Base-by-base conservation (phyloP, 2,113 vertebrate species). In the Henicopernis longicauda region DNA sequence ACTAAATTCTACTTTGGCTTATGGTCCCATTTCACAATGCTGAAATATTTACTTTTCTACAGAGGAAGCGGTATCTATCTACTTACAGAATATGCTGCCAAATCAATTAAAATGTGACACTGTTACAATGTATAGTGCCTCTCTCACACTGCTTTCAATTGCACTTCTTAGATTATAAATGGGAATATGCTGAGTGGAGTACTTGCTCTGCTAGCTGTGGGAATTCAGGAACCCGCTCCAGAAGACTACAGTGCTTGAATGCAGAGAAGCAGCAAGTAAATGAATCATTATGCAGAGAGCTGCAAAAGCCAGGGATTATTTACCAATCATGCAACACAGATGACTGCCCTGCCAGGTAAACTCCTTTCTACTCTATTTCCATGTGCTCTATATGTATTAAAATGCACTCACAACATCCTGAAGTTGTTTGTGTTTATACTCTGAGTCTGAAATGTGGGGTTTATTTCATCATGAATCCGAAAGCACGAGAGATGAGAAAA, bases 281-380 rank as follows among this genome's bases (percentile, higher is more conserved):
- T 10, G 94, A 97, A 36, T 97, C 97, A 2, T 81, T 97, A 2
- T 99, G 99, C 93, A 93, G 90, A 22, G 96, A 98, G 31, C 95
- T 98, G 61, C 98, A 96, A 70, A 98, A 98, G 80, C 99, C 98
- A 8, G 52, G 3, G 32, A 19, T 84, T 14, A 78, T 69, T 47
- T 95, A 97, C 38, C 98, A 97, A 57, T 91, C 98, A 7, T 99
- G 99, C 94, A 99, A 98, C 89, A 81, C 66, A 86, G 95, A 74
- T 50, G 98, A 99, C 97, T 99, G 99, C 54, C 98, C 99, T 32
- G 97, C 98, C 62, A 98, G 99, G 99, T 99, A 97, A 44, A 63
- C 34, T 29, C 6, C 9, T 58, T 83, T 62, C 77, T 62, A 18
- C 54, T 63, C 6, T 14, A 7, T n/a, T 74, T 73, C 34, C 16